Evolutionary conservation across 2,797 vertebrate genomes (phyloP), one percentile per base, ranked within the genome.

Genomic region (Lithobates pipiens): DNA sequence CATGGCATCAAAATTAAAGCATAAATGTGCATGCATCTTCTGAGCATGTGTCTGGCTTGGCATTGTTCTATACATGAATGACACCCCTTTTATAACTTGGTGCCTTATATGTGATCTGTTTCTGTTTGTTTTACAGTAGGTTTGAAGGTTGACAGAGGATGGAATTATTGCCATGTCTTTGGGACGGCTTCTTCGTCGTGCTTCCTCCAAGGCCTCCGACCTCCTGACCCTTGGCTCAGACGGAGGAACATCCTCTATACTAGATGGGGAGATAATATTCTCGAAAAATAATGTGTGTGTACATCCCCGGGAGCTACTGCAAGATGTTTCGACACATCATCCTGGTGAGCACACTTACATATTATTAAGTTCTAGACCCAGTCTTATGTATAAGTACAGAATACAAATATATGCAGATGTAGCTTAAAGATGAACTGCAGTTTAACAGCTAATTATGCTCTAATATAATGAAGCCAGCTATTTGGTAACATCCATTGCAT

Each of bases 201-300:
- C 98, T 91, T 99, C 98, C 92, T 97, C 97, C 46, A 98, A 95
- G 94, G 97, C 97, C 76, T 98, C 98, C 2, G 97, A 99, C 94
- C 95, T 99, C 95, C 95, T 99, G 98, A 97, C 97, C 91, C 94
- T 98, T 88, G 94, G 93, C 90, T 91, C 96, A 0, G 93, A 95
- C 68, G 92, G 93, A 0, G 86, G 95, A 8, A 92, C 95, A 0
- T 89, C 95, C 54, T 88, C 92, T 0, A 3, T 95, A 23, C 94
- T 97, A 34, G 97, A 98, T 9, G 97, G 97, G 72, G 98, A 99
- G 89, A 97, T 98, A 89, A 95, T 99, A 92, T 99, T 97, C 94
- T 99, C 98, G 75, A 99, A 99, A 92, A 99, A 99, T 93, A 99
- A 99, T 91, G 96, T 99, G 85, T 99, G 98, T 0, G 97, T 99